Evolutionary conservation across 2,888 invertebrate genomes (phyloP).

Genomic region (Synergus itoensis): DNA sequence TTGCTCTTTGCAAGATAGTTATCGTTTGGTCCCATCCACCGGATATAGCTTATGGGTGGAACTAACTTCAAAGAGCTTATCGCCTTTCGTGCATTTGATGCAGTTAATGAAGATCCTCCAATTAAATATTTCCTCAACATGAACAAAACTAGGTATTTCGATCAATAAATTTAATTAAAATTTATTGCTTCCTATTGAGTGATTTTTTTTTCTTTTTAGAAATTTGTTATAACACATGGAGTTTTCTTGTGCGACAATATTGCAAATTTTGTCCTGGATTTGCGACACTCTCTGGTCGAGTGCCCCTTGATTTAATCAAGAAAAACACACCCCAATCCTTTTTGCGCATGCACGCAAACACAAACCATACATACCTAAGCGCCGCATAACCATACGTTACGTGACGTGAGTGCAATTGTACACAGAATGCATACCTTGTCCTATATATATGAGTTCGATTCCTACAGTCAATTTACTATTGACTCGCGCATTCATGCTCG

Average conservation of each 20-base stretch:
- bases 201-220: too few relatives aligned
- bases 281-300: constrained; percentile 37
- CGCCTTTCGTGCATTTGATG: constrained; percentile 48
- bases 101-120: constrained; percentile 7
- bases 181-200: background rate
- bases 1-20: constrained; percentile 51
- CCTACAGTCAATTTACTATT: constrained; percentile 32
- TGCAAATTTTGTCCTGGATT: constrained; percentile 62
- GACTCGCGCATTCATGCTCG: constrained; percentile 37
- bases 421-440: constrained; percentile 29
- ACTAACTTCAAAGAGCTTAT: constrained; percentile 45
- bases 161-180: background rate
- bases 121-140: background rate
- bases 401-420: constrained; percentile 35
- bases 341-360: constrained; percentile 22
- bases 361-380: constrained; percentile 17
- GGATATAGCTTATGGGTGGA: constrained; percentile 9
- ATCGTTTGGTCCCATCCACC: constrained; percentile 43
- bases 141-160: background rate
- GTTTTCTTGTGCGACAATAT: constrained; percentile 48
- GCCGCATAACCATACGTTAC: constrained; percentile 35
- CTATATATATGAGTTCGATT: constrained; percentile 26
- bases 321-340: constrained; percentile 55
- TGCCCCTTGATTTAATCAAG: constrained; percentile 59
- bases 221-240: background rate